These are phyloP conservation scores for Agrochola lota DNA, from an alignment of 2,888 invertebrate genomes.

Conservation along the genomic window DNA sequence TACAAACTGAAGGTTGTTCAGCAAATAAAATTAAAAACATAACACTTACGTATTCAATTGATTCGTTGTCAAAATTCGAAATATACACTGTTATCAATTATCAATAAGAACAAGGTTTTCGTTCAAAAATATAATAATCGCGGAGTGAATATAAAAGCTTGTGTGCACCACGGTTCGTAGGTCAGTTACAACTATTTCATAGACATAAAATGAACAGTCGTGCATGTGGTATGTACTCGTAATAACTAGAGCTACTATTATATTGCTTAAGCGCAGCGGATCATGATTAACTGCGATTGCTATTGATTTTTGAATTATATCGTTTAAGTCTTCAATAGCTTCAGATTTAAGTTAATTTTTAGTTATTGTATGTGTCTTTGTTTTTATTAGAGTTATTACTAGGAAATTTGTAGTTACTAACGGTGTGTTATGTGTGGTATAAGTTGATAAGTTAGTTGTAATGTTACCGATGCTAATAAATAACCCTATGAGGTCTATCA, in stretches of 20 bases:
- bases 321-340: not conserved
- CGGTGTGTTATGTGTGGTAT: not conserved
- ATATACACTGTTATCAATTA: constrained; percentile 23
- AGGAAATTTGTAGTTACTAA: not conserved
- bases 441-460: not conserved
- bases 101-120: constrained; percentile 30
- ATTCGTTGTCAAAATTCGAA: constrained; percentile 13
- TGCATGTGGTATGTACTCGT: constrained; percentile 55
- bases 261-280: constrained; percentile 58
- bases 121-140: constrained; percentile 34
- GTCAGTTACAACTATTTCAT: constrained; percentile 63
- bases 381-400: not conserved
- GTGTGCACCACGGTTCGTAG: constrained; percentile 60
- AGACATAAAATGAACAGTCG: constrained; percentile 39
- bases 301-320: constrained; percentile 11
- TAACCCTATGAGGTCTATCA: not conserved
- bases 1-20: constrained; percentile 33
- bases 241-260: constrained; percentile 47
- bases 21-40: constrained; percentile 29
- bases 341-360: not conserved
- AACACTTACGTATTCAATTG: constrained; percentile 45
- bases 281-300: constrained; percentile 28
- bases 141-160: constrained; percentile 38
- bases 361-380: not conserved
- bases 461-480: not conserved